These are phyloP conservation scores for Erinaceus europaeus DNA, from an alignment of 2,113 vertebrate genomes.

Conservation along the genomic window DNA sequence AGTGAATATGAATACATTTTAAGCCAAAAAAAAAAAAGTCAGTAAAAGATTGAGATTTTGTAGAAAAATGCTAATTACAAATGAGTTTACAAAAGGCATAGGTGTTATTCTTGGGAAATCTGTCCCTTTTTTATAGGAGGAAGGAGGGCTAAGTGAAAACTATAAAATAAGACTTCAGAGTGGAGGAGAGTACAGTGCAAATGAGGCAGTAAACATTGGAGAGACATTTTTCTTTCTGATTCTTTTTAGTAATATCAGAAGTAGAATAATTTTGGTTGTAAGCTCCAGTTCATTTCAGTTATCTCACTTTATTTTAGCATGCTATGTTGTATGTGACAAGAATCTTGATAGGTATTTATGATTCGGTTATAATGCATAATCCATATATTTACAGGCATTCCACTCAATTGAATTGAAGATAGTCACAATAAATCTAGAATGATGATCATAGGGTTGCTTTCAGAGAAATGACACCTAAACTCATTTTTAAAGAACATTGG, in stretches of 20 bases:
- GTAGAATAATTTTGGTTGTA: neutral
- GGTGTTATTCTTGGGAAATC: neutral
- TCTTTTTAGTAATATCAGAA: neutral
- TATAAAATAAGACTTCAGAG: neutral
- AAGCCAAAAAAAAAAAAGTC: neutral
- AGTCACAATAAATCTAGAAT: neutral
- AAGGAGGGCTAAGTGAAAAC: neutral
- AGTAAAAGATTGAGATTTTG: neutral
- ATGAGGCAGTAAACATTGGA: neutral
- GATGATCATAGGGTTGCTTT: neutral
- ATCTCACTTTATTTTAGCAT: conserved; percentile 3
- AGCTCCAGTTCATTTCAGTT: conserved; percentile 16
- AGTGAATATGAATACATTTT: neutral
- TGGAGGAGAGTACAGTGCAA: neutral
- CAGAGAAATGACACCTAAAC: neutral
- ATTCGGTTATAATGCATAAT: neutral
- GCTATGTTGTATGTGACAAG: neutral
- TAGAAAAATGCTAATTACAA: neutral
- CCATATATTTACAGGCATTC: neutral
- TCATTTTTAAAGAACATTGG: neutral
- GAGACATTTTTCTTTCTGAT: neutral
- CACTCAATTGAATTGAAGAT: neutral
- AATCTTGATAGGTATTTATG: neutral
- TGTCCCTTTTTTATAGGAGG: neutral
- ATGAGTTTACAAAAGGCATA: neutral